phyloP scores from a whole-genome alignment of 2,797 vertebrate genomes.

The Heteromormyrus szaboi region DNA sequence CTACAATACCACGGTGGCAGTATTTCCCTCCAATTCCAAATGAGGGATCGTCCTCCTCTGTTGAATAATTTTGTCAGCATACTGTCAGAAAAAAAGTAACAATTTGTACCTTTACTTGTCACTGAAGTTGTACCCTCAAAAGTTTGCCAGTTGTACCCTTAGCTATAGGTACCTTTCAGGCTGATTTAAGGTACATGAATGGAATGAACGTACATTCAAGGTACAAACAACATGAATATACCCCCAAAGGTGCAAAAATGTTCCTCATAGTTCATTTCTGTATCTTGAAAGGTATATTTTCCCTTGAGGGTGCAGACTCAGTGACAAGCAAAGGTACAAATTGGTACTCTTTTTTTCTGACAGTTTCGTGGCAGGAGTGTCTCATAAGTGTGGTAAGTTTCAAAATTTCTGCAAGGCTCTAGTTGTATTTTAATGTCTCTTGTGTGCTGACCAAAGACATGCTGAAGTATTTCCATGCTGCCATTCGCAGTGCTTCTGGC shows the following conservation, averaged over 20 bases:
- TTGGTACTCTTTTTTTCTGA: neutral
- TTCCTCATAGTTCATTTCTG: neutral
- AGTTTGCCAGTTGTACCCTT: neutral
- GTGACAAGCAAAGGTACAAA: neutral
- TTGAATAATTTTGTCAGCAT: neutral
- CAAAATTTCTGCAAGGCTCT: neutral
- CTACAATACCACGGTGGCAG: neutral
- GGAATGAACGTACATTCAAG: neutral
- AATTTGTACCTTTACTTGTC: neutral
- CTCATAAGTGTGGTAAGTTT: neutral
- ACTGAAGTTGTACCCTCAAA: neutral
- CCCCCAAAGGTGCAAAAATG: neutral
- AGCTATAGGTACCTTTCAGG: neutral
- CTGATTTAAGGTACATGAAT: neutral
- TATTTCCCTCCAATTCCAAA: neutral
- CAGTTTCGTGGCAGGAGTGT: neutral
- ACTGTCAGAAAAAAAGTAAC: neutral
- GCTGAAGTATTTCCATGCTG: neutral
- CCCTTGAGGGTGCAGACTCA: neutral
- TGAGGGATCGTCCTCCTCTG: neutral
- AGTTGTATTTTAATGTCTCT: neutral
- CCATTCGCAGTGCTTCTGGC: neutral
- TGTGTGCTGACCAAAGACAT: neutral
- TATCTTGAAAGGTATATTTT: neutral
- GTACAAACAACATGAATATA: neutral